These are phyloP conservation scores for Corella eumyota DNA, from an alignment of 23 tunicate genomes.

Conservation along the genomic window DNA sequence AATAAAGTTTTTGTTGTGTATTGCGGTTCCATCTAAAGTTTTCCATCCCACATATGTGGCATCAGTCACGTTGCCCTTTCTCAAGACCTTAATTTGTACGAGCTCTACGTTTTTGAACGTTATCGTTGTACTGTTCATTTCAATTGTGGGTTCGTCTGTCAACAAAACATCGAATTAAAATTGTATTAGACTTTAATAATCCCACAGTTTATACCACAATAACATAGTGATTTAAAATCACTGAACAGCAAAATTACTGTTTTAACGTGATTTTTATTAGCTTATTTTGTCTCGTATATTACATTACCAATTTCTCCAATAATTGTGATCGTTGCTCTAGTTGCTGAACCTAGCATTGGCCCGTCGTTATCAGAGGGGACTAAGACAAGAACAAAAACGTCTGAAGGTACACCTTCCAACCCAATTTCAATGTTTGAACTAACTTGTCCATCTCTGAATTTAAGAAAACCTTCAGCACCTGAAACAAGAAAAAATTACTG, in stretches of 20 bases:
- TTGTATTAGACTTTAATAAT: too few relatives aligned
- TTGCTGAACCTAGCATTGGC: constrained; percentile 38
- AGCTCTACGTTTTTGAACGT: constrained; percentile 41
- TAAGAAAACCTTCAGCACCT: constrained; percentile 68
- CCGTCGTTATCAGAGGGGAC: constrained; percentile 47
- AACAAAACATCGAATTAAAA: background rate
- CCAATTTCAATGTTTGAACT: constrained; percentile 66
- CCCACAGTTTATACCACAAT: too few relatives aligned
- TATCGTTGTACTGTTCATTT: constrained; percentile 31
- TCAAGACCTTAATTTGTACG: constrained; percentile 37
- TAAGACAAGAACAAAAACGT: constrained; percentile 51
- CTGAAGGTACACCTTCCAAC: constrained; percentile 68
- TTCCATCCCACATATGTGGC: constrained; percentile 85
- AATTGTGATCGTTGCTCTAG: constrained; percentile 56
- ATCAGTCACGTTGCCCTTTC: constrained; percentile 64
- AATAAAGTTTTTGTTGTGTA: constrained; percentile 43
- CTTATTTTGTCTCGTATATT: too few relatives aligned
- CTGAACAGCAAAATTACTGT: too few relatives aligned
- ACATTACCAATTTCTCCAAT: constrained; percentile 66
- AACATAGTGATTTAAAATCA: too few relatives aligned
- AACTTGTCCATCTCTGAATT: constrained; percentile 68
- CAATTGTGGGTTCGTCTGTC: constrained; percentile 77
- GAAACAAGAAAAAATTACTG: background rate
- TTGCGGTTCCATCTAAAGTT: constrained; percentile 62
- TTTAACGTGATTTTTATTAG: too few relatives aligned